phyloP scores from a whole-genome alignment of 2,888 invertebrate species.

The Mantis religiosa region DNA sequence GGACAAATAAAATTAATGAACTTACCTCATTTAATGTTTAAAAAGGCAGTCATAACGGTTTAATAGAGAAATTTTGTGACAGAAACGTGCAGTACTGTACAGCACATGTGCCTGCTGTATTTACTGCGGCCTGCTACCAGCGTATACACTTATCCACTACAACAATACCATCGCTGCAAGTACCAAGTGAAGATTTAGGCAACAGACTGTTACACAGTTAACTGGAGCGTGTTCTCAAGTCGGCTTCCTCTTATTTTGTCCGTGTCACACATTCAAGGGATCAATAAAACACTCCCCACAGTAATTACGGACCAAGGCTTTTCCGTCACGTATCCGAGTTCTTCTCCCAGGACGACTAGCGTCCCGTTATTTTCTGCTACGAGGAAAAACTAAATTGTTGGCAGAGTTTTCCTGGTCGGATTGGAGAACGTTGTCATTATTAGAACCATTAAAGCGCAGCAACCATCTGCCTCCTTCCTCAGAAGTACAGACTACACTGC shows the following conservation, averaged over 20 bases:
- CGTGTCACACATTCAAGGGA: not conserved
- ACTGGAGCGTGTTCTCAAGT: not conserved
- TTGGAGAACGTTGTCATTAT: not conserved
- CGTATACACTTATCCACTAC: too few species aligned
- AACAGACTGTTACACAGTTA: not conserved
- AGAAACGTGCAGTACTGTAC: too few species aligned
- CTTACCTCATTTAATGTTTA: too few species aligned
- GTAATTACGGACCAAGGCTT: not conserved
- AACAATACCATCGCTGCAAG: too few species aligned
- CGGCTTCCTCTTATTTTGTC: not conserved
- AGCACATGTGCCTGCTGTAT: too few species aligned
- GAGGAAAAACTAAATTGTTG: not conserved
- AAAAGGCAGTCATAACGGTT: too few species aligned
- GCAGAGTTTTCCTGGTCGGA: not conserved
- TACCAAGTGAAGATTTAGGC: too few species aligned
- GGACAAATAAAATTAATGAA: too few species aligned
- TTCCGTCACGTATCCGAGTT: not conserved
- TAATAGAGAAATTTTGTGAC: too few species aligned
- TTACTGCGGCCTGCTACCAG: too few species aligned
- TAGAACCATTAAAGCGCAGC: not conserved
- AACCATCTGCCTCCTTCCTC: not conserved
- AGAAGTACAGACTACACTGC: not conserved
- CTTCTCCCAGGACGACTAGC: not conserved
- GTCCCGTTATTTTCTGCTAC: not conserved
- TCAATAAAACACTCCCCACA: not conserved